Evolutionary conservation across 1,140 invertebrate genomes (phyloP).

Genomic region (Dinoponera quadriceps): DNA sequence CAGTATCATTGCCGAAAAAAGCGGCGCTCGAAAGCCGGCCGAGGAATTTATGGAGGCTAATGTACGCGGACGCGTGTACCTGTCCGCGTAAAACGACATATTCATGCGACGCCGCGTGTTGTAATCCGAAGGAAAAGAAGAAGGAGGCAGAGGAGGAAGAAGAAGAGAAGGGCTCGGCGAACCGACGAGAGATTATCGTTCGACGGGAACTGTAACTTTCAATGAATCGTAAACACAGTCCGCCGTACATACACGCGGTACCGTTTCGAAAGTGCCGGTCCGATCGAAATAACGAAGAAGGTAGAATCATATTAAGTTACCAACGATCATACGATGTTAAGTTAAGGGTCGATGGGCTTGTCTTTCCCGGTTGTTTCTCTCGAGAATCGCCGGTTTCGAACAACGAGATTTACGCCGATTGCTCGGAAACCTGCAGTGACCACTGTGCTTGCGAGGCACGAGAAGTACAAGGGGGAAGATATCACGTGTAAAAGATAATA

Average conservation of each 20-base stretch:
- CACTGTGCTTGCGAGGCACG: not conserved
- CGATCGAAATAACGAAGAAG: conserved; percentile 17
- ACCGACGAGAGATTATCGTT: conserved; percentile 50
- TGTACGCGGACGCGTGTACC: conserved; percentile 28
- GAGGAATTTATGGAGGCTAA: conserved; percentile 39
- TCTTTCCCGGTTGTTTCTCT: not conserved
- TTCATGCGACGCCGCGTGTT: conserved; percentile 40
- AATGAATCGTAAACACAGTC: conserved; percentile 33
- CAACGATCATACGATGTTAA: not conserved
- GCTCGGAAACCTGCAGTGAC: no score
- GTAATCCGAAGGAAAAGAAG: conserved; percentile 7
- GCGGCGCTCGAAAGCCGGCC: conserved; percentile 25
- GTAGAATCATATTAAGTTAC: not conserved
- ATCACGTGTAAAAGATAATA: not conserved
- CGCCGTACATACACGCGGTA: not conserved
- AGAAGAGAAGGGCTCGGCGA: not conserved
- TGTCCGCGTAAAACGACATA: conserved; percentile 46
- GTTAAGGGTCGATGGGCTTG: not conserved
- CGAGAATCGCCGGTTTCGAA: not conserved
- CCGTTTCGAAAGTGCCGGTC: not conserved
- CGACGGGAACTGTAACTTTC: conserved; percentile 42
- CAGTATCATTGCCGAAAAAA: conserved; percentile 50
- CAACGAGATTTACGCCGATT: not conserved
- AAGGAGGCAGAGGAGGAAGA: no score
- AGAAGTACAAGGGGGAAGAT: not conserved